phyloP scores from a whole-genome alignment of 2,113 vertebrate species.

The Cervus canadensis region DNA sequence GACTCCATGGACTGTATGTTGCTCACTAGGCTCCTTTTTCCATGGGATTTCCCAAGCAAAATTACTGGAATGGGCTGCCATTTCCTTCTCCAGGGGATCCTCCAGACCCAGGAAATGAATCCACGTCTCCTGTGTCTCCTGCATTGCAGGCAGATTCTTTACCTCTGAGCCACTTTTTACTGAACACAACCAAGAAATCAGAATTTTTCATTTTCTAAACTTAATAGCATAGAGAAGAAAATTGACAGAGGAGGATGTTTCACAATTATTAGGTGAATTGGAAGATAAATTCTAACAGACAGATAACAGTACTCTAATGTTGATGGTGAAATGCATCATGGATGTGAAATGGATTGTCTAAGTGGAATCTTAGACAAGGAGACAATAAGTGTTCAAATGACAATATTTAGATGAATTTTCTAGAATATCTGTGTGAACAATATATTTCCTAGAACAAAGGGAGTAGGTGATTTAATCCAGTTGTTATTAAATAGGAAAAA shows the following conservation, averaged over 20 bases:
- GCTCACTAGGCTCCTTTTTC: neutral
- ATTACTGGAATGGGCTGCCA: neutral
- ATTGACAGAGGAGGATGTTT: neutral
- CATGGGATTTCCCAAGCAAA: neutral
- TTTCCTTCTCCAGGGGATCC: neutral
- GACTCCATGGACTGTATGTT: neutral
- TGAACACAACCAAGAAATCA: neutral
- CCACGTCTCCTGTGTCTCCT: neutral
- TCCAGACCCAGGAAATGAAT: neutral
- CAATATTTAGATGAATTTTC: neutral
- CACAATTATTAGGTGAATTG: neutral
- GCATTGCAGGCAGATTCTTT: neutral
- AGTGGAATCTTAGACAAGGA: neutral
- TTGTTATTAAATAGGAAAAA: neutral
- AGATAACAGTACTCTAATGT: neutral
- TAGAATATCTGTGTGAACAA: neutral
- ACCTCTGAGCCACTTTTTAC: neutral
- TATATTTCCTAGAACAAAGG: neutral
- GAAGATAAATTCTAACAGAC: neutral
- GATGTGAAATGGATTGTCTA: neutral
- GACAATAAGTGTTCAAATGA: neutral
- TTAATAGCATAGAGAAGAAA: neutral
- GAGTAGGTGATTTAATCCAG: neutral
- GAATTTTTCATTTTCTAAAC: conserved; percentile 5
- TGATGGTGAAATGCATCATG: neutral